Evolutionary conservation across 2,888 invertebrate species (phyloP).

Genomic region (Monoplex corrugatus): DNA sequence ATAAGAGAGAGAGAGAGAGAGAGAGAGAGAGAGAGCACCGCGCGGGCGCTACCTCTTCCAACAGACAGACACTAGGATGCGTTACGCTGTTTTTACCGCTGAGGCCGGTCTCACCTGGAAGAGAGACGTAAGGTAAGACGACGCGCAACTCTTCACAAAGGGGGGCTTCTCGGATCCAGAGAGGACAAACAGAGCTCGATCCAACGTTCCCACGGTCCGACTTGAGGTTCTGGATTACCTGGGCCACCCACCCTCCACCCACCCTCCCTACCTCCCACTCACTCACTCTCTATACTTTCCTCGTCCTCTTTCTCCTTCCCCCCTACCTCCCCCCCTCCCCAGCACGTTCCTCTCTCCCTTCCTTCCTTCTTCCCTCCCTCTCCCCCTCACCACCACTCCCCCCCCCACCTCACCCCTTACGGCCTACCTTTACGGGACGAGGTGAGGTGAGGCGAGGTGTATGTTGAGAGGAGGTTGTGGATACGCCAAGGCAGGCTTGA

Average conservation of each 20-base stretch:
- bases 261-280: too few species aligned
- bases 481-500: too few species aligned
- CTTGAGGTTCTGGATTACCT: not conserved
- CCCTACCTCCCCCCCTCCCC: not conserved
- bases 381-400: not conserved
- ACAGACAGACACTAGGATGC: too few species aligned
- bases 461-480: too few species aligned
- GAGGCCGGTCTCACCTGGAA: too few species aligned
- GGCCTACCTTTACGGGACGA: not conserved
- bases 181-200: conserved; percentile 9
- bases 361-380: not conserved
- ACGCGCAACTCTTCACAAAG: not conserved
- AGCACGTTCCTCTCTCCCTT: not conserved
- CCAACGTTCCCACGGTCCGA: not conserved
- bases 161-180: not conserved
- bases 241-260: not conserved
- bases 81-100: not conserved
- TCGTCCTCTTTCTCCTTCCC: not conserved
- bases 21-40: too few species aligned
- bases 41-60: too few species aligned
- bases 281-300: too few species aligned
- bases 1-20: not conserved
- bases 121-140: not conserved
- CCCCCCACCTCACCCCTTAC: not conserved
- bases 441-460: not conserved